phyloP scores from a whole-genome alignment of 2,797 vertebrate species.

The Tragopan temminckii region DNA sequence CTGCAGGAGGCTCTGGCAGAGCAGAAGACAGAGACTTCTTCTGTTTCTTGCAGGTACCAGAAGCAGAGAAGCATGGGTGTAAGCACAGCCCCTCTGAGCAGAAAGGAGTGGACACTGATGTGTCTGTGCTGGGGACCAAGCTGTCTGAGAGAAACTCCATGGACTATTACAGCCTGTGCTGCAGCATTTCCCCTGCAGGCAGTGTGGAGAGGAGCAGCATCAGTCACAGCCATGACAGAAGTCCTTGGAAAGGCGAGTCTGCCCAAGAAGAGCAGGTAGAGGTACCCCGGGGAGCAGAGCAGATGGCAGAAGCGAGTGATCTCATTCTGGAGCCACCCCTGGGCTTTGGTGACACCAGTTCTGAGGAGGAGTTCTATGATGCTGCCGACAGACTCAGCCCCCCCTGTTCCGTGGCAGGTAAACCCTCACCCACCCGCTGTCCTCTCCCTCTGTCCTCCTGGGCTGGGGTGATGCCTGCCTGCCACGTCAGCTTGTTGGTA shows the following conservation, averaged over 20 bases:
- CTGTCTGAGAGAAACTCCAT: slow-evolving; percentile 82
- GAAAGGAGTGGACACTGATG: slow-evolving; percentile 18
- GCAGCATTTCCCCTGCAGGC: slow-evolving; percentile 88
- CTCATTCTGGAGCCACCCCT: slow-evolving; percentile 86
- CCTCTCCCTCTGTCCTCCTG: neutral
- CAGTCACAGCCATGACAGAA: slow-evolving; percentile 54
- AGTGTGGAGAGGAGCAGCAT: slow-evolving; percentile 57
- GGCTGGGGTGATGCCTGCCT: too few relatives aligned
- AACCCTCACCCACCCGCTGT: neutral
- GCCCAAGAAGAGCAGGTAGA: slow-evolving; percentile 3
- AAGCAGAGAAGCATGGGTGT: slow-evolving; percentile 54
- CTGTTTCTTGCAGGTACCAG: slow-evolving; percentile 85
- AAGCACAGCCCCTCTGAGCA: slow-evolving; percentile 64
- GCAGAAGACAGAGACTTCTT: slow-evolving; percentile 71
- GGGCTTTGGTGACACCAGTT: slow-evolving; percentile 93
- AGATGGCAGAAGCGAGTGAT: neutral
- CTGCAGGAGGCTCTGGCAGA: slow-evolving; percentile 15
- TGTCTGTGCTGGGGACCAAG: slow-evolving; percentile 65
- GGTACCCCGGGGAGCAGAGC: neutral
- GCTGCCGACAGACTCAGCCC: slow-evolving; percentile 91
- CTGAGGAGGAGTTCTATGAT: slow-evolving; percentile 96
- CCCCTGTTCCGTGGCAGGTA: slow-evolving; percentile 77
- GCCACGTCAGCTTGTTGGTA: accelerated
- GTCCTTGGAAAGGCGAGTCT: slow-evolving; percentile 14
- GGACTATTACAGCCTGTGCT: slow-evolving; percentile 89